Conservation (phyloP, 2,888 invertebrate genomes). For the Agriotes lineatus region DNA sequence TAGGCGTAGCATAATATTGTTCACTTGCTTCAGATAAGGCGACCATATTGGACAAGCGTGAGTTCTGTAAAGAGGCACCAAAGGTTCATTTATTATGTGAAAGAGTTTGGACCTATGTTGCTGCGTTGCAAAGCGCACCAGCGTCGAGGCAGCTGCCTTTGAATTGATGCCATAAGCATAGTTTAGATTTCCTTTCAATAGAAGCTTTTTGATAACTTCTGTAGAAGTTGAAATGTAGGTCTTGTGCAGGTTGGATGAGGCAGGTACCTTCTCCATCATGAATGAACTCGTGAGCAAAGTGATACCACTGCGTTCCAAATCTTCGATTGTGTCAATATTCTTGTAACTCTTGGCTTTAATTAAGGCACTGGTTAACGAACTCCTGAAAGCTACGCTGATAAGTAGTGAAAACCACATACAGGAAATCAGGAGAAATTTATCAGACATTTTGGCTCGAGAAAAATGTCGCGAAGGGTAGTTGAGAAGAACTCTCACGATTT, state of each 20-base stretch:
- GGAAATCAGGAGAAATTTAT: background rate
- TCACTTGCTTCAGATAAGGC: conserved; percentile 14
- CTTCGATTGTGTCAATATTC: conserved; percentile 7
- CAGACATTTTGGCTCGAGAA: background rate
- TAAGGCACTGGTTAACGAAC: conserved; percentile 15
- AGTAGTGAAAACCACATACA: background rate
- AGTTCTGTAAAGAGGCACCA: conserved; percentile 16
- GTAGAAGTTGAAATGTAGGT: background rate
- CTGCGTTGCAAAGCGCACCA: background rate
- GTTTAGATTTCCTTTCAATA: conserved; percentile 1
- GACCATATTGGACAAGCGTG: conserved; percentile 15
- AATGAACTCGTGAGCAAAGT: background rate
- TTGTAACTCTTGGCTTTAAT: background rate
- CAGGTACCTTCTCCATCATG: background rate
- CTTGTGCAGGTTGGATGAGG: background rate
- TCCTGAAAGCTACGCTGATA: background rate
- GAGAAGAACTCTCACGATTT: no score
- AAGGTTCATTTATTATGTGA: conserved; percentile 11
- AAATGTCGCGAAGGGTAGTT: no score
- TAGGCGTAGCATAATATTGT: conserved; percentile 4
- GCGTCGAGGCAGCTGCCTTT: background rate
- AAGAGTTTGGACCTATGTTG: background rate
- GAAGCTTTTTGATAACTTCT: background rate
- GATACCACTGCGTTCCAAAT: background rate
- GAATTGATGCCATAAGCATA: conserved; percentile 15